Evolutionary conservation across 2,888 invertebrate species (phyloP).

Genomic region (Sarcophaga subvicina): DNA sequence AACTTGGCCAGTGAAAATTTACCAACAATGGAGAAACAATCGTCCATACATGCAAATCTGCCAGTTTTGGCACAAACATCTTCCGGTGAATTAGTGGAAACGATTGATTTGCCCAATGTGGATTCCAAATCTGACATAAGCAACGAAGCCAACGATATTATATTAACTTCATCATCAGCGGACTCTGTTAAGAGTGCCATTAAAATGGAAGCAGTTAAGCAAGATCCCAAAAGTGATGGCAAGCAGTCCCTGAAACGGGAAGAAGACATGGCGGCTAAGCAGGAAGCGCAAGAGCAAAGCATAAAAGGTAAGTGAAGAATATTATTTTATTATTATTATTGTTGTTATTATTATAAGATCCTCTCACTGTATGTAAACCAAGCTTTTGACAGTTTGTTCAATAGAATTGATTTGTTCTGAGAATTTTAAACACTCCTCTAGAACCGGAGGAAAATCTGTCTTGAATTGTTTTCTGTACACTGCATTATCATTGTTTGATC

Average conservation of each 20-base stretch:
- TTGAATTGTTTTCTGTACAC: no score
- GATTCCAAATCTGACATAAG: not conserved
- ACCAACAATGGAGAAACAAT: constrained; percentile 70
- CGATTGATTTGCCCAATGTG: constrained; percentile 76
- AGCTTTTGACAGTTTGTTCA: no score
- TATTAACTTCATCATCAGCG: constrained; percentile 77
- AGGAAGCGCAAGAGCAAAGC: constrained; percentile 54
- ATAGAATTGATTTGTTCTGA: no score
- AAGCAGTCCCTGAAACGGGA: constrained; percentile 31
- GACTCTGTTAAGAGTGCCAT: constrained; percentile 77
- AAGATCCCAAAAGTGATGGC: constrained; percentile 48
- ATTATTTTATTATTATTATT: not conserved
- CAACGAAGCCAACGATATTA: not conserved
- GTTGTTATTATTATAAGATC: no score
- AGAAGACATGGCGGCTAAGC: constrained; percentile 19
- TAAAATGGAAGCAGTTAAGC: constrained; percentile 64
- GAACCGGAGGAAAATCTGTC: no score
- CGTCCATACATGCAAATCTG: constrained; percentile 32
- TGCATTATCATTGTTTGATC: no score
- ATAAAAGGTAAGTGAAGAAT: constrained; percentile 67
- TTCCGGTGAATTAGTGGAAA: constrained; percentile 73
- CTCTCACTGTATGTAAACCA: no score
- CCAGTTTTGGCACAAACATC: constrained; percentile 66
- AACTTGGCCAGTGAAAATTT: constrained; percentile 76
- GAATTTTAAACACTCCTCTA: no score